These are phyloP conservation scores for Ennomos quercinarius DNA, from an alignment of 2,888 invertebrate species.

Conservation along the genomic window DNA sequence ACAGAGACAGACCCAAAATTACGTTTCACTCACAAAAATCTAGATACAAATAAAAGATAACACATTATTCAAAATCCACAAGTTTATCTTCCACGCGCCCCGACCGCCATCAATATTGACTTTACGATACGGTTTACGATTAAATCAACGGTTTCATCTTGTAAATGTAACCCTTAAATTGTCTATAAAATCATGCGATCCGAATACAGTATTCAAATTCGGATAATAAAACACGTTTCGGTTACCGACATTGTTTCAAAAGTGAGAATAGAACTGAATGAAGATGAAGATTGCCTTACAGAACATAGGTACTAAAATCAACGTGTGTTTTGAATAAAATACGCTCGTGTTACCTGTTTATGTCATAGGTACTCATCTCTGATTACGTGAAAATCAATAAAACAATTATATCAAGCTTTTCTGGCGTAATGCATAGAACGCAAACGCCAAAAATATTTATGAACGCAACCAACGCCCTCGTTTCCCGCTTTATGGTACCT, in stretches of 20 bases:
- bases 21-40: conserved; percentile 29
- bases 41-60: conserved; percentile 37
- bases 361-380: conserved; percentile 24
- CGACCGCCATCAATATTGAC: conserved; percentile 64
- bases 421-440: neutral
- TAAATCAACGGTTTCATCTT: conserved; percentile 77
- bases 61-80: conserved; percentile 65
- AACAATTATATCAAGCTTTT: neutral
- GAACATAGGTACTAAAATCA: neutral
- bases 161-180: conserved; percentile 74
- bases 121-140: conserved; percentile 74
- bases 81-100: conserved; percentile 59
- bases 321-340: conserved; percentile 37
- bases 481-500: neutral
- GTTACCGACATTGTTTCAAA: conserved; percentile 49
- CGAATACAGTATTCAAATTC: conserved; percentile 60
- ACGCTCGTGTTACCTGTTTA: conserved; percentile 15
- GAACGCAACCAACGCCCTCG: neutral
- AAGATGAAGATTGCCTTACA: conserved; percentile 36
- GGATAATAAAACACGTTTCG: conserved; percentile 56
- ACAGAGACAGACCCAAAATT: conserved; percentile 7
- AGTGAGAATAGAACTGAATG: conserved; percentile 38
- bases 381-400: conserved; percentile 9
- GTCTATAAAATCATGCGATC: conserved; percentile 72
- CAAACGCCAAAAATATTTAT: neutral